phyloP scores from a whole-genome alignment of 2,113 vertebrate genomes.

The Peromyscus californicus region DNA sequence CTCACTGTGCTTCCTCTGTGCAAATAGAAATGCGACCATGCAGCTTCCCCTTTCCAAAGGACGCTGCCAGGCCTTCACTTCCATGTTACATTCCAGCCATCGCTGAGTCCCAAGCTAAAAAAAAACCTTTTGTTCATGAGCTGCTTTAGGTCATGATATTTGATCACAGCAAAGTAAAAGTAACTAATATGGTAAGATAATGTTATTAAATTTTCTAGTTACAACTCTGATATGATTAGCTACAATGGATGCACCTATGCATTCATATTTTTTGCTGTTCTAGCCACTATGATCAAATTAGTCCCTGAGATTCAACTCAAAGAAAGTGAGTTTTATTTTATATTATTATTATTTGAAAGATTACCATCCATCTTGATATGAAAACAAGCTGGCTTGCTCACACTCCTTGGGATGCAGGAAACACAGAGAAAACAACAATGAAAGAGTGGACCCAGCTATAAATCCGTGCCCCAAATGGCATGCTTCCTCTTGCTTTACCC shows the following conservation, averaged over 20 bases:
- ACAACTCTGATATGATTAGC: not conserved
- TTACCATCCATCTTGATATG: not conserved
- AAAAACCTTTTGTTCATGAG: not conserved
- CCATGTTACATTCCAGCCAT: too few relatives aligned
- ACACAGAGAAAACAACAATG: too few relatives aligned
- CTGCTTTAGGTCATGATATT: not conserved
- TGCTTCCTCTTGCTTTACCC: not conserved
- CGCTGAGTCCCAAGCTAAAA: not conserved
- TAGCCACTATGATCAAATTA: not conserved
- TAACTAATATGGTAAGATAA: not conserved
- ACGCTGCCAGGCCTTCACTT: too few relatives aligned
- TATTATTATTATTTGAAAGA: not conserved
- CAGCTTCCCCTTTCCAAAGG: not conserved
- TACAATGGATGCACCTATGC: not conserved
- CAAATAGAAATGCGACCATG: not conserved
- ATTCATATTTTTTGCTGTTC: not conserved
- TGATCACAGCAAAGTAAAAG: not conserved
- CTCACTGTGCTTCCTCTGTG: not conserved
- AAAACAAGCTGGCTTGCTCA: not conserved
- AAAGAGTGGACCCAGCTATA: too few relatives aligned
- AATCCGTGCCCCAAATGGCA: accelerated
- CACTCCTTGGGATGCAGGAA: not conserved
- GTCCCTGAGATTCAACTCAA: not conserved
- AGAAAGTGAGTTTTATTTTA: not conserved
- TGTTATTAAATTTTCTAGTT: not conserved